These are phyloP conservation scores for Indri indri DNA, from an alignment of 2,113 vertebrate genomes.

Conservation along the genomic window DNA sequence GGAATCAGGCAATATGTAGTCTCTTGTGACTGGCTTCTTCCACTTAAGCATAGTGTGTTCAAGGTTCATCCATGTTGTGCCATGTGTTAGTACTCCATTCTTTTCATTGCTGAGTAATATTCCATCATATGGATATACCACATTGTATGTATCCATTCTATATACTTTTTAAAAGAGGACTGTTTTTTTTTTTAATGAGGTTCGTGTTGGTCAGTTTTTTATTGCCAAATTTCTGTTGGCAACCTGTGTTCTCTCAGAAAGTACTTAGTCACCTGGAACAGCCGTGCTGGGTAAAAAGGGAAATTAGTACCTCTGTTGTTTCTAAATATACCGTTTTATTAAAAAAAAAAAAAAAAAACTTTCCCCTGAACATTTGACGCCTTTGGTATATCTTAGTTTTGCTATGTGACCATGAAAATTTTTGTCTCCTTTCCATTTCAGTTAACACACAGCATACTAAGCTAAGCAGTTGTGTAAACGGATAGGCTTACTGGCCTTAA, in stretches of 20 bases:
- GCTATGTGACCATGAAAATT: not conserved
- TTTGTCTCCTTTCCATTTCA: conserved; percentile 10
- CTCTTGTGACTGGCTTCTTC: not conserved
- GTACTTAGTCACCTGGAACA: not conserved
- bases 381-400: not conserved
- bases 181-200: not conserved
- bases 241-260: not conserved
- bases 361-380: not conserved
- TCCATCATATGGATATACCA: not conserved
- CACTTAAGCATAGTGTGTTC: not conserved
- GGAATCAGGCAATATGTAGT: not conserved
- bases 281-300: not conserved
- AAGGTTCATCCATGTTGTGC: not conserved
- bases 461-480: not conserved
- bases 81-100: not conserved
- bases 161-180: not conserved
- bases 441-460: not conserved
- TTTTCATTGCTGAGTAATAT: not conserved
- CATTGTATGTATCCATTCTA: not conserved
- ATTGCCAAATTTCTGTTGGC: too few relatives aligned
- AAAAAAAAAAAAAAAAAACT: not conserved
- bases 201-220: conserved; percentile 5
- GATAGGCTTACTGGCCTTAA: not conserved
- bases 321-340: not conserved
- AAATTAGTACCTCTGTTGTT: not conserved